Percentiles rank a stretch among this genome's conserved stretches.
Evolutionary conservation across 35 echinoderm and acorn worm species (phyloP).

Genomic region (Hemicentrotus pulcherrimus): DNA sequence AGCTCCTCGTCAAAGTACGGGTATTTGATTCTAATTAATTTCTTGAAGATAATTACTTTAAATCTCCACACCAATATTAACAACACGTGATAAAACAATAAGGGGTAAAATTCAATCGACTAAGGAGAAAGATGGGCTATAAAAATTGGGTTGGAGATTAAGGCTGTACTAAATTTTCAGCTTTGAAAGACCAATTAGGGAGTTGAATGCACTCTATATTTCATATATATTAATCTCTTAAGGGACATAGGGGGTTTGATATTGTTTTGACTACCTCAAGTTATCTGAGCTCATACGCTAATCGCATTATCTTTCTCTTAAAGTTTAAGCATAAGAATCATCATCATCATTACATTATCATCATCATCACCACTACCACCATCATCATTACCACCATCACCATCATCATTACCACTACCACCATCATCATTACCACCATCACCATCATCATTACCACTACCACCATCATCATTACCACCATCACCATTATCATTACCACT

Average conservation of each 20-base stretch:
- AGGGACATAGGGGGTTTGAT: background rate
- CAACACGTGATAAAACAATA: background rate
- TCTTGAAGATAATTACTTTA: background rate
- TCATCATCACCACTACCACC: no score
- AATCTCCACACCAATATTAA: background rate
- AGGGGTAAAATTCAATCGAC: background rate
- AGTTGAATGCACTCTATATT: background rate
- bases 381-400: no score
- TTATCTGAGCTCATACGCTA: background rate
- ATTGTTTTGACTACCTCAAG: background rate
- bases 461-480: no score
- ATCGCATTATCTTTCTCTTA: no score
- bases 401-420: no score
- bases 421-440: no score
- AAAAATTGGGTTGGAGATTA: background rate
- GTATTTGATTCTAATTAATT: background rate
- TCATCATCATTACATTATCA: no score
- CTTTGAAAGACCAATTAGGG: background rate
- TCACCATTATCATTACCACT: no score
- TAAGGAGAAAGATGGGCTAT: background rate
- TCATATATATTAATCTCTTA: no score
- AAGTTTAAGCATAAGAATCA: no score
- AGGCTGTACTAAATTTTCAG: background rate
- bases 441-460: no score
- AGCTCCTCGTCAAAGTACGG: background rate